Conservation (phyloP, 1,140 invertebrate species). For the Caenorhabditis brenneri region DNA sequence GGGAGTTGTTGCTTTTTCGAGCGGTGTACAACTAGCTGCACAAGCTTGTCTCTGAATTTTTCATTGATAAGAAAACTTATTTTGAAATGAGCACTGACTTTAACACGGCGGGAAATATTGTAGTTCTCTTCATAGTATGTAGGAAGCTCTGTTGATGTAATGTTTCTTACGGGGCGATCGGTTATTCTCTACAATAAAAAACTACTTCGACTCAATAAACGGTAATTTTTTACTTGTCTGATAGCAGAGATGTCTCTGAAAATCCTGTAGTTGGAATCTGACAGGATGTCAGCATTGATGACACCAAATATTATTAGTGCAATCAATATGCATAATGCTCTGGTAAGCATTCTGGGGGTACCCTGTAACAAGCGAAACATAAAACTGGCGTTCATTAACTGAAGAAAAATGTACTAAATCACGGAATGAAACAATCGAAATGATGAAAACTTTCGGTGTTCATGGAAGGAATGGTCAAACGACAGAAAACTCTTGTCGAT, state of each 20-base stretch:
- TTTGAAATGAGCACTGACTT: not conserved
- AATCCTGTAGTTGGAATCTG: not conserved
- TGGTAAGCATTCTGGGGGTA: conserved; percentile 35
- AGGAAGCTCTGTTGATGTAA: not conserved
- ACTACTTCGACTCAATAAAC: not conserved
- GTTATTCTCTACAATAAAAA: not conserved
- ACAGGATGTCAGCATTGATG: not conserved
- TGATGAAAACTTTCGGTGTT: not conserved
- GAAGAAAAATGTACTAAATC: not conserved
- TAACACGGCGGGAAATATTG: conserved; percentile 2
- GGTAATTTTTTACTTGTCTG: not conserved
- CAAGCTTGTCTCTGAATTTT: conserved; percentile 2
- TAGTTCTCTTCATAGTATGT: conserved; percentile 21
- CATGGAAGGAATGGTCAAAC: not conserved
- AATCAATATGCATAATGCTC: conserved; percentile 33
- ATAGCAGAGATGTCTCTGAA: conserved; percentile 3
- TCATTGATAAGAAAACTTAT: not conserved
- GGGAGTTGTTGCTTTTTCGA: not conserved
- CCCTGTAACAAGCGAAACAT: not conserved
- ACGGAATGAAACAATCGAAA: not conserved
- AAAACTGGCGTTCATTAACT: not conserved
- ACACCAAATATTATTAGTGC: not conserved
- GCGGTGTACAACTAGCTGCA: not conserved
- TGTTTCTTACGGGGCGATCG: not conserved
- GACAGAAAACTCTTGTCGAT: conserved; percentile 30